These are phyloP conservation scores for Astur gentilis DNA, from an alignment of 2,113 vertebrate genomes.

Conservation along the genomic window DNA sequence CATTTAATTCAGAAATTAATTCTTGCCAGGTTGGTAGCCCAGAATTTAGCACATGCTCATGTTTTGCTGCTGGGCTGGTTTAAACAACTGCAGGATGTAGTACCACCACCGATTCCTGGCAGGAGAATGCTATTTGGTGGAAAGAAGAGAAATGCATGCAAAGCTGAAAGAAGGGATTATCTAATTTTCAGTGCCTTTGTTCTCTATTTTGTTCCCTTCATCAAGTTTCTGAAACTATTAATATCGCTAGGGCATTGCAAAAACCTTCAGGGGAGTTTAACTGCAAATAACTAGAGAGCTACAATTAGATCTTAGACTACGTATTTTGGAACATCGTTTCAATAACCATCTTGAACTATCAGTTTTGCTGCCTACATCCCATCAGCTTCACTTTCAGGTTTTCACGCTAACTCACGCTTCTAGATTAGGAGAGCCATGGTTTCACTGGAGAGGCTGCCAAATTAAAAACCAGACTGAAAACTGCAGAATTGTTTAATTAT, in stretches of 20 bases:
- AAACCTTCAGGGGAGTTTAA: neutral
- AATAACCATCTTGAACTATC: neutral
- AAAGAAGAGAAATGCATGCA: neutral
- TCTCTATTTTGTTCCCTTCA: neutral
- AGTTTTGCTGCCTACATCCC: neutral
- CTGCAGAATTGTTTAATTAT: fast-evolving
- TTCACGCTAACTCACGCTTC: neutral
- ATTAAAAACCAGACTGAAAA: neutral
- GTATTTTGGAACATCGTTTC: neutral
- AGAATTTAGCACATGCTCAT: neutral
- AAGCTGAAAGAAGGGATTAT: neutral
- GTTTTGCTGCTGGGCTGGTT: neutral
- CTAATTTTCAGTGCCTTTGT: neutral
- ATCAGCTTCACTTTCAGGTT: neutral
- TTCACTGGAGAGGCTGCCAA: neutral
- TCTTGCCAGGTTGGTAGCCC: neutral
- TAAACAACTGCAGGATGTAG: neutral
- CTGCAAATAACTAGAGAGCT: neutral
- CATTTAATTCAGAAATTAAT: neutral
- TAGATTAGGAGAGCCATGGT: neutral
- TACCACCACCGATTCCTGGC: neutral
- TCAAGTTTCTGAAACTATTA: neutral
- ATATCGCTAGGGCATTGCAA: neutral
- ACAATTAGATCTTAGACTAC: neutral
- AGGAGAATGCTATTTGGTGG: neutral